A percentile compares a stretch with the other conserved stretches of the same genome.
phyloP scores from a whole-genome alignment of 2,888 invertebrate species.

The Drosophila testacea region DNA sequence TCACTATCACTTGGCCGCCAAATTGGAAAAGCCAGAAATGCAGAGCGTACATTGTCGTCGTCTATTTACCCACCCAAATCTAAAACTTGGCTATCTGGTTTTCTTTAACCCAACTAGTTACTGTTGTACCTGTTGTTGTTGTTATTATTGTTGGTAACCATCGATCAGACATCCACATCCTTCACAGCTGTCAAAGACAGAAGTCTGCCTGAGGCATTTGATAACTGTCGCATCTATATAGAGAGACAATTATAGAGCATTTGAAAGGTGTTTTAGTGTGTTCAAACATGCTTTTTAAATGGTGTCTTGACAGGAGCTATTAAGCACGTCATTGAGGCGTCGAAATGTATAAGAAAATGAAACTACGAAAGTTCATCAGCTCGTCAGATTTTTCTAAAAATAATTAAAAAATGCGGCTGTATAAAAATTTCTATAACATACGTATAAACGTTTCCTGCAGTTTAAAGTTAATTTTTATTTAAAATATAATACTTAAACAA shows the following conservation, averaged over 20 bases:
- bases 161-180: slow-evolving; percentile 34
- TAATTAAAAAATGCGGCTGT: background rate
- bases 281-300: slow-evolving; percentile 48
- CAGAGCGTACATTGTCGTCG: slow-evolving; percentile 49
- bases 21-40: slow-evolving; percentile 51
- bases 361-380: slow-evolving; percentile 40
- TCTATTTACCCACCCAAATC: slow-evolving; percentile 1
- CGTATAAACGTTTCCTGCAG: background rate
- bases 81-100: slow-evolving; percentile 45
- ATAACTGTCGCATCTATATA: slow-evolving; percentile 54
- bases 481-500: background rate
- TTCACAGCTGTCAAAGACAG: slow-evolving; percentile 23
- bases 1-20: slow-evolving; percentile 65
- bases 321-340: slow-evolving; percentile 34
- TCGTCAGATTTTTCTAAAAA: background rate
- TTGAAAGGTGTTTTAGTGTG: slow-evolving; percentile 73
- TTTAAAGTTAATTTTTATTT: background rate
- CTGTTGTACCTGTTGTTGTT: background rate
- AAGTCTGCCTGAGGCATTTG: slow-evolving; percentile 25
- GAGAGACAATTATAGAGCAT: slow-evolving; percentile 53
- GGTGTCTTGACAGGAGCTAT: slow-evolving; percentile 26
- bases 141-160: background rate
- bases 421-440: background rate
- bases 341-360: slow-evolving; percentile 8
- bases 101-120: slow-evolving; percentile 29